Base-by-base conservation (phyloP, 2,888 invertebrate genomes). In the Blastobasis adustella region DNA sequence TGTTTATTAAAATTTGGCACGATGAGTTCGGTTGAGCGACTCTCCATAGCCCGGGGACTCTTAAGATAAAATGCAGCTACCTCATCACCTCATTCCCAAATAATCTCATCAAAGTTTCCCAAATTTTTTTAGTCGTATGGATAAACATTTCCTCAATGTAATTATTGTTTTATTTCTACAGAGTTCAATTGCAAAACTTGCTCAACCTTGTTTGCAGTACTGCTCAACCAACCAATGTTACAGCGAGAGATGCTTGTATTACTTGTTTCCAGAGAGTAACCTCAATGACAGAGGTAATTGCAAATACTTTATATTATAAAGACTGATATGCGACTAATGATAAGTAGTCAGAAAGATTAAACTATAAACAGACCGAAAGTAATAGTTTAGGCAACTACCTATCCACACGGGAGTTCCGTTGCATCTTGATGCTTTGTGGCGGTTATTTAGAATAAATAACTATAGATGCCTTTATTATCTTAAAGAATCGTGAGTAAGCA, bases 151-250 rank as follows among this genome's bases (percentile, higher is more conserved):
- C 40, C 40, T 40, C 9, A 40, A 40, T 40, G 9, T 40, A 40
- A 8, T 9, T 40, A 6, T 40, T 40, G 9, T 40, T 40, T 8
- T 40, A 8, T 53, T 54, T 40, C 75, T 76, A 23, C 62, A 88
- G 88, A 45, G 66, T 64, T 0, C 74, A 79, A 55, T 58, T 88
- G 43, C 87, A 87, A 54, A 91, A 90, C 61, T 75, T 93, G 50
- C 71, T 93, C 7, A 92, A 90, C 65, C 74, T 92, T 54, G 87
- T 92, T 55, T 92, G 92, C 69, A 92, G 91, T 62, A 90, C 91
- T 42, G 91, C 92, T n/a, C 92, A 92, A 71, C 90, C 89, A 10
- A 86, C 90, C 1, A 90, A 91, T 59, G 76, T 88, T 5, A 89
- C 90, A 41, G 61, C 77, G 53, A 85, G 91, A 54, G 92, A 92